These are phyloP conservation scores for Gerris buenoi DNA, from an alignment of 1,140 invertebrate species.

Conservation along the genomic window DNA sequence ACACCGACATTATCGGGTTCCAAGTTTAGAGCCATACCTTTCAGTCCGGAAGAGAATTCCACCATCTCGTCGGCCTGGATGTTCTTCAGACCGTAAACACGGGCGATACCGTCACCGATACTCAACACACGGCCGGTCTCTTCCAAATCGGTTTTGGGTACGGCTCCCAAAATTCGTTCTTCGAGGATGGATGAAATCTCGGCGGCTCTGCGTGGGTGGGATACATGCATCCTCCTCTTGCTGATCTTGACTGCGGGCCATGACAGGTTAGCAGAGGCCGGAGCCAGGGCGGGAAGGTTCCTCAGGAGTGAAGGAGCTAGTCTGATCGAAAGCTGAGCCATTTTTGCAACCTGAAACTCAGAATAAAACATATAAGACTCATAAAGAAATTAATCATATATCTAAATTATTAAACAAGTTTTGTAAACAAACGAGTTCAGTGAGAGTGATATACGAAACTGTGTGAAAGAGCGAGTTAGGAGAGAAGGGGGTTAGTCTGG, in stretches of 20 bases:
- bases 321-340: slow-evolving; percentile 69
- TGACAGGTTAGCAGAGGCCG: slow-evolving; percentile 46
- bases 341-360: slow-evolving; percentile 35
- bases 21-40: slow-evolving; percentile 99
- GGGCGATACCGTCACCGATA: slow-evolving; percentile 99
- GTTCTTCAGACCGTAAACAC: slow-evolving; percentile 99
- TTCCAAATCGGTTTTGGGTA: slow-evolving; percentile 83
- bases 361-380: too few species aligned
- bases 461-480: too few species aligned
- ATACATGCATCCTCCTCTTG: slow-evolving; percentile 60
- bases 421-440: too few species aligned
- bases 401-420: too few species aligned
- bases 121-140: slow-evolving; percentile 97
- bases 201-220: slow-evolving; percentile 53
- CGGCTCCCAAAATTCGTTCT: slow-evolving; percentile 87
- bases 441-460: too few species aligned
- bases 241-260: slow-evolving; percentile 51
- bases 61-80: slow-evolving; percentile 99
- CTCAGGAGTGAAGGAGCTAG: slow-evolving; percentile 66
- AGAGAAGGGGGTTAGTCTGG: too few species aligned
- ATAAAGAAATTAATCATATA: too few species aligned
- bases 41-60: slow-evolving; percentile 98
- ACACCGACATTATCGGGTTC: slow-evolving; percentile 99
- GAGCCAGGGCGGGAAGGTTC: slow-evolving; percentile 58
- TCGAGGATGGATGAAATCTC: slow-evolving; percentile 93